Base-by-base conservation (phyloP, 2,113 vertebrate genomes). In the Pogonocichla stellata region DNA sequence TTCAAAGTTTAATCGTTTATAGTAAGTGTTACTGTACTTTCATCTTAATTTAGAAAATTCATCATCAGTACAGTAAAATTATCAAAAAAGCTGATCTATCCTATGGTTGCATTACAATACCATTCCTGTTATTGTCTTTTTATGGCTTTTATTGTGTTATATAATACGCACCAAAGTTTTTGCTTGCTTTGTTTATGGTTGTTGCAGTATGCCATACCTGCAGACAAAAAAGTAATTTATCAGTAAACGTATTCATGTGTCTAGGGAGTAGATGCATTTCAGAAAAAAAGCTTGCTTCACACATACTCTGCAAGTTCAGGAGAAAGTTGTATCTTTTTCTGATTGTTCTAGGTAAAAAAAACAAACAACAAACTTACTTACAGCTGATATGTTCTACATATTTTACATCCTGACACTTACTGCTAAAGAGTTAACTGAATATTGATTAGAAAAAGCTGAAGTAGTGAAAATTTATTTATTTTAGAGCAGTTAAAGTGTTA, bases 401-500 rank as follows among this genome's bases (percentile, higher is more conserved):
- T 90, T 94, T 88, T 95, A 58, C 17, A 56, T 94, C 66, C 73
- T 79, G 72, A 33, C 64, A 82, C 33, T 60, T 88, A 36, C 6
- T 91, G 33, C 47, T 95, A 62, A 95, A 92, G 56, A 90, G 28
- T 94, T 97, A 93, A 95, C 61, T 82, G 79, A 88, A 86, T 93
- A 94, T 95, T 92, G 75, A 42, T 93, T 93, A 96, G 38, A 89
- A 97, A 25, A n/a, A 78, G 34, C 57, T 94, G 20, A 72, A 88
- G 50, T 84, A 93, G 72, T 81, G 51, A 88, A 93, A 91, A 93
- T 95, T 45, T 23, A 92, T 65, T 69, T 62, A 60, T 96, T 96
- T 97, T 95, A 91, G 72, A 96, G 67, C 40, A 85, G 38, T 92
- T 51, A 87, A 82, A 57, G 9, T 60, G 67, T 96, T 95, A 96